Evolutionary conservation across 1,140 invertebrate species (phyloP), one percentile per base, ranked within the genome.

Genomic region (Homalodisca vitripennis): DNA sequence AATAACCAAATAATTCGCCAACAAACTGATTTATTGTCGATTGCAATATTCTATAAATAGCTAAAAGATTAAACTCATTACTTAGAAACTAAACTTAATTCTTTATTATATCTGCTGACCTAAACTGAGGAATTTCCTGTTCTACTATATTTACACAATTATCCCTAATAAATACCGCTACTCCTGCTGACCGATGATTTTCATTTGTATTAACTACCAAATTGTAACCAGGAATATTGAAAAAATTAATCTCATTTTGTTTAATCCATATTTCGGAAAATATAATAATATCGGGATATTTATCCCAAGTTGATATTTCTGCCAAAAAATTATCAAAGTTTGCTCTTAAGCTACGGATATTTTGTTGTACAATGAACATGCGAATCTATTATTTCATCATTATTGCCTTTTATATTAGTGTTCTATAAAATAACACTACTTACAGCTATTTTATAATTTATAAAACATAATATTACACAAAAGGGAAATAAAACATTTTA

Each of bases 181-280:
- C 48, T 53, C 48, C 48, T n/a, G 10, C 48, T 12, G 12, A 3
- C 6, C 48, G 48, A 20, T 53, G 22, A 53, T 3, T 22, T 12
- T 22, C 48, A 53, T 53, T 53, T 53, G 48, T 20, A 53, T 53
- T 53, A 12, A 53, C 22, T 14, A n/a, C n/a, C 22, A 53, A 20
- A n/a, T 53, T 3, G 22, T 14, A 14, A 13, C 48, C 48, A 53
- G 48, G 22, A 12, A 12, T 53, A 53, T 22, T 53, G 22, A 12
- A 53, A 53, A 53, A 53, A 3, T 12, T 6, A 53, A 20, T 24
- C 20, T 53, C 48, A 53, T 24, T 6, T 53, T 53, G 48, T 3
- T 53, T 53, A 12, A 53, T 53, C 48, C 48, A 53, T 12, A 53
- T 53, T 53, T 53, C 48, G 6, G 48, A 53, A 53, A 53, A 24